Evolutionary conservation across 2,113 vertebrate species (phyloP).

Genomic region (Hiodon alosoides): DNA sequence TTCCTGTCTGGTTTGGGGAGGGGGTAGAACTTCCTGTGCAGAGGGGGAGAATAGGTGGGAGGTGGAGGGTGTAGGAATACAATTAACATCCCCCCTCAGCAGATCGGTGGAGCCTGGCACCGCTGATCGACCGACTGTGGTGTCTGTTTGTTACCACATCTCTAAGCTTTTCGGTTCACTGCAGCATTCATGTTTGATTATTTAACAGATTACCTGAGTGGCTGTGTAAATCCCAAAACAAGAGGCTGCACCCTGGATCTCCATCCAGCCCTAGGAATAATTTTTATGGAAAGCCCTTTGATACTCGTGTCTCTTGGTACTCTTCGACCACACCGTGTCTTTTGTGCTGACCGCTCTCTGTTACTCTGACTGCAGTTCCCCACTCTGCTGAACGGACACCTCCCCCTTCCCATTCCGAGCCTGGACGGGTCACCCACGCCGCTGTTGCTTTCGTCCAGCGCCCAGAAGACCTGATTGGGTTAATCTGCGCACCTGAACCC

Average conservation of each 20-base stretch:
- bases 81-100: neutral
- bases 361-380: slow-evolving; percentile 75
- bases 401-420: slow-evolving; percentile 79
- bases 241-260: neutral
- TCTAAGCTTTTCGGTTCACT: neutral
- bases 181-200: neutral
- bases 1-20: neutral
- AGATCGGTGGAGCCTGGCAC: too few species aligned
- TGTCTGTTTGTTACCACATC: neutral
- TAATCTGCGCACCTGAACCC: slow-evolving; percentile 9
- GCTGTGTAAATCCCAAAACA: neutral
- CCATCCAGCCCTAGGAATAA: neutral
- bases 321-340: slow-evolving; percentile 34
- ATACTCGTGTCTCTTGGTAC: slow-evolving; percentile 66
- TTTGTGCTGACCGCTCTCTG: slow-evolving; percentile 32
- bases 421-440: slow-evolving; percentile 86
- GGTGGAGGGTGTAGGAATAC: neutral
- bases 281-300: slow-evolving; percentile 50
- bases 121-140: neutral
- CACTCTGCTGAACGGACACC: slow-evolving; percentile 85
- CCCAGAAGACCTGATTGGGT: slow-evolving; percentile 83
- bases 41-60: neutral
- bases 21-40: neutral
- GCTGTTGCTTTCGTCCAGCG: slow-evolving; percentile 75
- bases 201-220: neutral